phyloP scores from a whole-genome alignment of 2,113 vertebrate genomes.

The Sterrhoptilus dennistouni region DNA sequence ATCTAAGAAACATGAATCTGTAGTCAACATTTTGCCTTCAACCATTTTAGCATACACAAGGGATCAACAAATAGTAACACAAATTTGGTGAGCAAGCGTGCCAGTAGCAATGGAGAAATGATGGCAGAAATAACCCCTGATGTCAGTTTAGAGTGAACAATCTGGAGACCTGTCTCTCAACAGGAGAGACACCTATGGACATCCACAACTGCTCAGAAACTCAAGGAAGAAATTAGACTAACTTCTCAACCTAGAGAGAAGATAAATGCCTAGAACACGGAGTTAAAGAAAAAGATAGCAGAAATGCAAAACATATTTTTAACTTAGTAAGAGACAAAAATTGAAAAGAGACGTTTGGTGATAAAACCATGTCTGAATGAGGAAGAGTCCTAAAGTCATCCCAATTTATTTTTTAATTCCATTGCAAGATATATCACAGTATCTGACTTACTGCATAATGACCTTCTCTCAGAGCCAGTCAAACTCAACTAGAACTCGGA shows the following conservation, averaged over 20 bases:
- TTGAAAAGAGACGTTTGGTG: neutral
- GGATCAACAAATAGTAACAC: neutral
- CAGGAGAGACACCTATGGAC: neutral
- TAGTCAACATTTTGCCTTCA: neutral
- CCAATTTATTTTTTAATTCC: neutral
- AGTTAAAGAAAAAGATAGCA: neutral
- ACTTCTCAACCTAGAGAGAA: neutral
- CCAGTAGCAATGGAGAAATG: neutral
- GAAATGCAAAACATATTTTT: neutral
- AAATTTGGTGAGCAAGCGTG: neutral
- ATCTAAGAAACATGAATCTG: neutral
- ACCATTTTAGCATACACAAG: neutral
- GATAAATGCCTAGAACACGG: neutral
- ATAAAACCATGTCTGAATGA: neutral
- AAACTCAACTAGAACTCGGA: neutral
- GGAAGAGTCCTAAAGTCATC: neutral
- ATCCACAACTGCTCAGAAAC: neutral
- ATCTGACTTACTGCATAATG: neutral
- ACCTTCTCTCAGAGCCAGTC: neutral
- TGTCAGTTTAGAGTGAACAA: neutral
- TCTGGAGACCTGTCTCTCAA: neutral
- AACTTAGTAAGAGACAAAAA: neutral
- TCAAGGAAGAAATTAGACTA: neutral
- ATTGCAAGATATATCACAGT: fast-evolving
- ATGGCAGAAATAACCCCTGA: neutral